Evolutionary conservation across 1,140 invertebrate genomes (phyloP), one percentile per base, ranked within the genome.

Genomic region (Psix sp.): DNA sequence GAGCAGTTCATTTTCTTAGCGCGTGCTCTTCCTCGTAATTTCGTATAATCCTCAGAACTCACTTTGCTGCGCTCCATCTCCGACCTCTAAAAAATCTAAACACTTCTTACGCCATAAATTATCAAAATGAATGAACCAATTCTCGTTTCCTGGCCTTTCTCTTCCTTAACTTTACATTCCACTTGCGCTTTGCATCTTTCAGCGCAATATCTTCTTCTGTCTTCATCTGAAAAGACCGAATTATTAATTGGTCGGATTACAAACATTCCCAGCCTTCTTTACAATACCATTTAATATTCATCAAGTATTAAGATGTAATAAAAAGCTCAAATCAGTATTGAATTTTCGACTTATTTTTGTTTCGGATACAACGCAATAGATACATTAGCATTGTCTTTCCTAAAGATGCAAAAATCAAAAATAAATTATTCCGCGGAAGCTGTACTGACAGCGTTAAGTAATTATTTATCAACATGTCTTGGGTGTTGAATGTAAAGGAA

Each of bases 401-500:
- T n/a, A n/a, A n/a, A n/a, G n/a, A n/a, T n/a, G n/a, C n/a, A n/a
- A n/a, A n/a, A n/a, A n/a, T n/a, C n/a, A n/a, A n/a, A n/a, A n/a
- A n/a, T n/a, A n/a, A n/a, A n/a, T n/a, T n/a, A n/a, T n/a, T n/a
- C n/a, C n/a, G n/a, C n/a, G n/a, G n/a, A n/a, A n/a, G n/a, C n/a
- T n/a, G n/a, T n/a, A n/a, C n/a, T n/a, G n/a, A n/a, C n/a, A n/a
- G n/a, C n/a, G n/a, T n/a, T 49, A 36, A 56, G 26, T 56, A 66
- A 56, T 66, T 48, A 66, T 66, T 66, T 40, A 66, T 66, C 48
- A 49, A 49, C 62, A 57, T 42, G 38, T 45, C 42, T 35, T 43
- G 51, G 33, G 51, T 36, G 49, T 48, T 56, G 35, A 42, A 40
- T 33, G 54, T 54, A 36, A 45, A n/a, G n/a, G n/a, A n/a, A 46